Evolutionary conservation across 2,113 vertebrate species (phyloP).

Genomic region (Nothoprocta pentlandii): DNA sequence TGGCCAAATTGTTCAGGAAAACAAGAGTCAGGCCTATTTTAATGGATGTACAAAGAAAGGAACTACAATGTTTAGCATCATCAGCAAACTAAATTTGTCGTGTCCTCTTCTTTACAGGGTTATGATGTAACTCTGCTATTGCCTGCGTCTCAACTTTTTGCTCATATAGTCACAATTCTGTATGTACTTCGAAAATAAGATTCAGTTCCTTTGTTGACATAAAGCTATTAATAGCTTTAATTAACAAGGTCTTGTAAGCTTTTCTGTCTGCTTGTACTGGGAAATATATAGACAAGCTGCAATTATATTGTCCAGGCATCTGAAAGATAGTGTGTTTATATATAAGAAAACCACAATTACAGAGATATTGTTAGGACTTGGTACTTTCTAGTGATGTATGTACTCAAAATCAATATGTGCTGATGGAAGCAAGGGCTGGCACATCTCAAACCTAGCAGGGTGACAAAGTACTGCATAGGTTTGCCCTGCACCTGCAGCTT

Average conservation of each 20-base stretch:
- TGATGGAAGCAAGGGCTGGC: neutral
- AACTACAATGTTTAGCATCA: rapidly evolving
- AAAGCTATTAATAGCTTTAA: rapidly evolving
- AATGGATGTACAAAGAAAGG: neutral
- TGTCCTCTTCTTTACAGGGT: neutral
- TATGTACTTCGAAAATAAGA: neutral
- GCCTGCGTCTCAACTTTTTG: neutral
- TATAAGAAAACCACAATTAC: neutral
- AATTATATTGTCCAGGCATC: neutral
- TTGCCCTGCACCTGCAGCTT: neutral
- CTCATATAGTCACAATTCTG: neutral
- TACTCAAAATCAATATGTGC: neutral
- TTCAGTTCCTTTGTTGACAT: neutral
- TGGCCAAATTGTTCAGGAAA: neutral
- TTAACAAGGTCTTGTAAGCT: neutral
- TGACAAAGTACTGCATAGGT: neutral
- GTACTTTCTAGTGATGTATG: neutral
- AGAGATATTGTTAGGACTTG: neutral
- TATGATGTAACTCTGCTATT: neutral
- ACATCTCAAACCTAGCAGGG: neutral
- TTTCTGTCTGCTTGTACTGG: neutral
- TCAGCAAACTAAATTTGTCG: neutral
- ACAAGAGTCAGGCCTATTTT: neutral
- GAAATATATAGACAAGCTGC: neutral
- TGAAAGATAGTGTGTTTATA: neutral